Base-by-base conservation (phyloP, 2,113 vertebrate genomes). In the Sinosuthora webbiana region DNA sequence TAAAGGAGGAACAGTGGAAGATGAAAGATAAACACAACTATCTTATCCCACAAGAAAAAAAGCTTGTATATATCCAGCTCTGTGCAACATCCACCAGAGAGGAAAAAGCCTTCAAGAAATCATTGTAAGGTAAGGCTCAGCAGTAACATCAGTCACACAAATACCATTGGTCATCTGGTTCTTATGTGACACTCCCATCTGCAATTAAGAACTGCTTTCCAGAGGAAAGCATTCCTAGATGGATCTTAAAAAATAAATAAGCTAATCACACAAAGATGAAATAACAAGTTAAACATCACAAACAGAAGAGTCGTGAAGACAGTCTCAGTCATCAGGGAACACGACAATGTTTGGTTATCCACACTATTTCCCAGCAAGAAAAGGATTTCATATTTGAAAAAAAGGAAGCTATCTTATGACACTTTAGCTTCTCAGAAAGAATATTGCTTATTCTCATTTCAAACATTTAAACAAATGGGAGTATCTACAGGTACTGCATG, bases 371-470 rank as follows among this genome's bases (percentile, higher is more conserved):
- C 23, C 17, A 62, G 56, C 11, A 86, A 64, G 53, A 82, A 60
- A 69, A 8, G 2, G 9, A 55, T 28, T 16, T 39, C 6, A 18
- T 56, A 42, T 44, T n/a, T 68, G 33, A 45, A 39, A 79, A 69
- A 78, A 81, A 60, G 3, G 10, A 35, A 76, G 0, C 0, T 56
- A 11, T 37, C 31, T 81, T 77, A 53, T 2, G 7, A 11, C 8
- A 55, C 2, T 22, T 74, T 74, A 53, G 55, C 20, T 75, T 79
- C 57, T 78, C n/a, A 39, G 44, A 63, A 67, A 71, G 30, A 76
- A 89, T 67, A 85, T 2, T 59, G 13, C 24, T 88, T 88, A 67
- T 77, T 89, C 52, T 82, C 39, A 64, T 89, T 90, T 90, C 63
- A 95, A 52, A 47, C 31, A 44, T 57, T 75, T 44, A 53, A 74